Base-by-base conservation (phyloP, 1,140 invertebrate genomes). In the Asbolus verrucosus region DNA sequence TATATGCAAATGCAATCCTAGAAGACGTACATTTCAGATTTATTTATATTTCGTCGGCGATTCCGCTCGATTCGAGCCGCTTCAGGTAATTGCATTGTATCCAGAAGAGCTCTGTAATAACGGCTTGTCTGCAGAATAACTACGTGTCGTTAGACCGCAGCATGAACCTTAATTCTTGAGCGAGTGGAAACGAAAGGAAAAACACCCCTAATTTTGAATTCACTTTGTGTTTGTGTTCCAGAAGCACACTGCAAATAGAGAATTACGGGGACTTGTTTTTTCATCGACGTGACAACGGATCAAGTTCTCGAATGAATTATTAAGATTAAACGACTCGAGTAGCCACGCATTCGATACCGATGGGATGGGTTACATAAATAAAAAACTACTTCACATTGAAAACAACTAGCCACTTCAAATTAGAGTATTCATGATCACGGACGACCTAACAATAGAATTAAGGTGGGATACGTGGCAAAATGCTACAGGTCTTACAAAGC, bases 171-270 rank as follows among this genome's bases (percentile, higher is more conserved):
- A 54, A 54, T 54, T 54, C 21, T 27, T 54, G 46, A 54, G 27
- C 46, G 46, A 54, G 46, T 54, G 46, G 46, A 54, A 54, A 54
- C 46, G 46, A 54, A 54, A 54, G 19, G 21, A 54, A 54, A n/a
- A 54, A 54, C 46, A 54, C 46, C 46, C 46, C 46, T 54, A 54
- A 54, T 54, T 54, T 54, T 15, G 14, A 54, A 54, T 54, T 54
- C 46, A 54, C 46, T 54, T 54, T 54, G 46, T 54, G 46, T 54
- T 54, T 54, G 46, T 54, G 46, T 54, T 54, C 46, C 19, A 11
- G n/a, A 54, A 27, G 46, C 46, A 21, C 46, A 14, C 46, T 54
- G 21, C 46, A 54, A 54, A 54, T 54, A 24, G 46, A 27, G 46
- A 54, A 54, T 54, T 54, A 54, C 11, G 21, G 21, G 27, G 46